Evolutionary conservation across 2,888 invertebrate species (phyloP).

Genomic region (Drosophila birchii): DNA sequence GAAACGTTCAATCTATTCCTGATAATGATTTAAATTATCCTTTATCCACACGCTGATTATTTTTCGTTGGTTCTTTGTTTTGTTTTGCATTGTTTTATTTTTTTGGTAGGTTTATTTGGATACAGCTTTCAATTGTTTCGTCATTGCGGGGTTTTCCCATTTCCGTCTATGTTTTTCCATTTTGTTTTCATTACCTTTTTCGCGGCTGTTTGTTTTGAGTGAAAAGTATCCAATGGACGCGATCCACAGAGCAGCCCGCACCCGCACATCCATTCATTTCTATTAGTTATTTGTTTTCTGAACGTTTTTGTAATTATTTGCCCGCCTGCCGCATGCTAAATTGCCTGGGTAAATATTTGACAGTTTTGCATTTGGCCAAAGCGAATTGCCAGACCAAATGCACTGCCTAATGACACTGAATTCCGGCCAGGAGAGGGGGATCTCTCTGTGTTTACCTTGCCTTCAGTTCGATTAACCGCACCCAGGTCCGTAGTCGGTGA

Average conservation of each 20-base stretch:
- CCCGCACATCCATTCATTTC: conserved; percentile 62
- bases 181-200: conserved; percentile 36
- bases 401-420: conserved; percentile 63
- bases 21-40: conserved; percentile 9
- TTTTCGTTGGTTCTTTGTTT: conserved; percentile 1
- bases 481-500: background rate
- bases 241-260: background rate
- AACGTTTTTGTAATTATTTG: conserved; percentile 79
- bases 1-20: background rate
- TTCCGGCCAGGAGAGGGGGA: conserved; percentile 22
- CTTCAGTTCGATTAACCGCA: conserved; percentile 69
- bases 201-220: conserved; percentile 34
- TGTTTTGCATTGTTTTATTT: conserved; percentile 26
- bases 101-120: conserved; percentile 50
- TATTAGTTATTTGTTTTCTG: conserved; percentile 77
- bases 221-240: conserved; percentile 26
- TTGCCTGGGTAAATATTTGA: conserved; percentile 82
- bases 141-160: conserved; percentile 35
- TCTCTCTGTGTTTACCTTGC: conserved; percentile 62
- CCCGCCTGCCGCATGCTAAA: conserved; percentile 77
- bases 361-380: conserved; percentile 74
- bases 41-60: background rate
- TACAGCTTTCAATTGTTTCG: conserved; percentile 56
- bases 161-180: conserved; percentile 31
- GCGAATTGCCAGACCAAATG: conserved; percentile 33